These are phyloP conservation scores for Drosophila mayri DNA, from an alignment of 1,140 invertebrate genomes.

Conservation along the genomic window DNA sequence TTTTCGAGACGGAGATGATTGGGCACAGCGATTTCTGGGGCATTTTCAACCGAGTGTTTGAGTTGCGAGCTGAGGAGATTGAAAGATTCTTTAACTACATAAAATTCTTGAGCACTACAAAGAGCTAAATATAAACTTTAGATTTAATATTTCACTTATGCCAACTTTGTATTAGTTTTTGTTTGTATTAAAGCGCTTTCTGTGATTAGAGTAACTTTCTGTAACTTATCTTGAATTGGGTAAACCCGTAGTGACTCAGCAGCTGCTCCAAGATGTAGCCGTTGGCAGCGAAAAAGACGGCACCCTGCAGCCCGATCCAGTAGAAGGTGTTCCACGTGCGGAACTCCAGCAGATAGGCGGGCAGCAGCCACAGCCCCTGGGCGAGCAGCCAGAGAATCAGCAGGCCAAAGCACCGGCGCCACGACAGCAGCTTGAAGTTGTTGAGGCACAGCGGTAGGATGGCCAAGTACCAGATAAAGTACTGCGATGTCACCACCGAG, in stretches of 20 bases:
- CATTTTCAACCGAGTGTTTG: not conserved
- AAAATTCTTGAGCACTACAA: slow-evolving; percentile 27
- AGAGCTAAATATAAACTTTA: slow-evolving; percentile 10
- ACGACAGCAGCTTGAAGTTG: slow-evolving; percentile 87
- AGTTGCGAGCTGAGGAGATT: slow-evolving; percentile 1
- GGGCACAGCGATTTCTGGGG: not conserved
- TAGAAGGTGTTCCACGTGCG: slow-evolving; percentile 92
- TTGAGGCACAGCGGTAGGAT: slow-evolving; percentile 92
- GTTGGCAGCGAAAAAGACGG: slow-evolving; percentile 92
- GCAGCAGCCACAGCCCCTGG: slow-evolving; percentile 95
- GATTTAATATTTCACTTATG: slow-evolving; percentile 13
- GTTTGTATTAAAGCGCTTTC: slow-evolving; percentile 20
- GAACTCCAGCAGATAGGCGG: slow-evolving; percentile 97
- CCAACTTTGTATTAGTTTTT: slow-evolving; percentile 25
- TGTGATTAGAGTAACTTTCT: slow-evolving; percentile 63
- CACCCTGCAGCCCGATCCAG: slow-evolving; percentile 91
- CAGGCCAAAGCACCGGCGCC: slow-evolving; percentile 85
- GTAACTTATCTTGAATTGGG: slow-evolving; percentile 61
- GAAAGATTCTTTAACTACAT: slow-evolving; percentile 36
- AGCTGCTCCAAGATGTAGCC: slow-evolving; percentile 90
- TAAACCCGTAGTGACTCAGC: slow-evolving; percentile 87
- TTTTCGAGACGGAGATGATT: slow-evolving; percentile 29
- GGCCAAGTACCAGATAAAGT: slow-evolving; percentile 98
- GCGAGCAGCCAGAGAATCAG: slow-evolving; percentile 90
- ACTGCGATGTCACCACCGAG: slow-evolving; percentile 98